phyloP scores from a whole-genome alignment of 2,113 vertebrate species.

The Megaceryle maxima region DNA sequence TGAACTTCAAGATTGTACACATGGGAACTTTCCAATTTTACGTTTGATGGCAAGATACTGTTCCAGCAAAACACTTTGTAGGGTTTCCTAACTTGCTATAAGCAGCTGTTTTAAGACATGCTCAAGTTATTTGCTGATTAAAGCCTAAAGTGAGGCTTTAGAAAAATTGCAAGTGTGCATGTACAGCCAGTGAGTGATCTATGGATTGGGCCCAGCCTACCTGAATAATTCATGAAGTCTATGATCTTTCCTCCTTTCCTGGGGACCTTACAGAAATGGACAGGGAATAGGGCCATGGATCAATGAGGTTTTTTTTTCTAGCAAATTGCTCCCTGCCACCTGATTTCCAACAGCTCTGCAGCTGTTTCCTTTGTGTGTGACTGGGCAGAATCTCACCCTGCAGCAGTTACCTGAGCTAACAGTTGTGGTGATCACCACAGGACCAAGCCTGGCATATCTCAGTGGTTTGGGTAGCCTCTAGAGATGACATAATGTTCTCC shows the following conservation, averaged over 20 bases:
- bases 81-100: not conserved
- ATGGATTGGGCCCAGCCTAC: not conserved
- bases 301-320: not conserved
- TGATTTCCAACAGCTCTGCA: not conserved
- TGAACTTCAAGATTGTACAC: not conserved
- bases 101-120: constrained; percentile 18
- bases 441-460: not conserved
- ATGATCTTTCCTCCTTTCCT: not conserved
- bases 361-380: not conserved
- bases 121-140: constrained; percentile 35
- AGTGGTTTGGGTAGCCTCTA: not conserved
- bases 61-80: not conserved
- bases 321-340: not conserved
- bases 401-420: not conserved
- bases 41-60: not conserved
- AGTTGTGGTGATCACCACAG: not conserved
- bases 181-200: not conserved
- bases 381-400: not conserved
- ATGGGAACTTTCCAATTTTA: constrained; percentile 15
- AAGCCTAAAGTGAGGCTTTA: not conserved
- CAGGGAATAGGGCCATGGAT: not conserved
- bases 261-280: not conserved
- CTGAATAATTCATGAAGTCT: constrained; percentile 50
- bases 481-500: rapidly evolving
- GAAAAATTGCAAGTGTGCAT: constrained; percentile 15